A percentile compares a stretch with the other conserved stretches of the same genome.
Conservation (phyloP, 2,888 invertebrate genomes). For the Mesochorus sp. region DNA sequence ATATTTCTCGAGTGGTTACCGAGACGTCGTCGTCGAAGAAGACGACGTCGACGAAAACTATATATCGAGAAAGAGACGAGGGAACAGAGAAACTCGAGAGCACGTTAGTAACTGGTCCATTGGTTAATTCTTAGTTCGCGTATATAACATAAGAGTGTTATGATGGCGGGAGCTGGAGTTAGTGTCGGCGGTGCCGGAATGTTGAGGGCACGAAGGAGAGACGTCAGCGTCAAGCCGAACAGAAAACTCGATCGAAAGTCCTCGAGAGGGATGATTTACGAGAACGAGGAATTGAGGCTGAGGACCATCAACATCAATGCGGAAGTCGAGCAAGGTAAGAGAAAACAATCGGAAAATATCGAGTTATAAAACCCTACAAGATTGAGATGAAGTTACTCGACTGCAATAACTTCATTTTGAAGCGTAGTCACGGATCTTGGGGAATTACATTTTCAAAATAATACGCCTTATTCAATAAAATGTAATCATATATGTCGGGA, state of each 20-base stretch:
- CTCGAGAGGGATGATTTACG: constrained; percentile 96
- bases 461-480: too few species aligned
- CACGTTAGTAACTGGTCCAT: background rate
- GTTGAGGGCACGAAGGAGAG: constrained; percentile 93
- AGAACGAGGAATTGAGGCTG: constrained; percentile 94
- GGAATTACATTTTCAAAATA: too few species aligned
- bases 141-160: constrained; percentile 53
- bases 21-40: constrained; percentile 18
- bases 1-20: constrained; percentile 49
- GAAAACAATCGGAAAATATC: constrained; percentile 8
- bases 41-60: constrained; percentile 9
- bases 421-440: too few species aligned
- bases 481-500: background rate
- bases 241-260: constrained; percentile 95
- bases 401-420: too few species aligned
- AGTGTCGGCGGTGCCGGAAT: constrained; percentile 83
- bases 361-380: too few species aligned
- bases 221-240: constrained; percentile 95
- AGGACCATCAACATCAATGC: constrained; percentile 96
- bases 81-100: background rate
- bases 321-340: constrained; percentile 93
- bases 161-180: constrained; percentile 76
- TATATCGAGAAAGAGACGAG: constrained; percentile 4
- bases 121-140: background rate
- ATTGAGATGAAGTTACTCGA: too few species aligned